Base-by-base conservation (phyloP, 2,113 vertebrate species). In the Bucco capensis region DNA sequence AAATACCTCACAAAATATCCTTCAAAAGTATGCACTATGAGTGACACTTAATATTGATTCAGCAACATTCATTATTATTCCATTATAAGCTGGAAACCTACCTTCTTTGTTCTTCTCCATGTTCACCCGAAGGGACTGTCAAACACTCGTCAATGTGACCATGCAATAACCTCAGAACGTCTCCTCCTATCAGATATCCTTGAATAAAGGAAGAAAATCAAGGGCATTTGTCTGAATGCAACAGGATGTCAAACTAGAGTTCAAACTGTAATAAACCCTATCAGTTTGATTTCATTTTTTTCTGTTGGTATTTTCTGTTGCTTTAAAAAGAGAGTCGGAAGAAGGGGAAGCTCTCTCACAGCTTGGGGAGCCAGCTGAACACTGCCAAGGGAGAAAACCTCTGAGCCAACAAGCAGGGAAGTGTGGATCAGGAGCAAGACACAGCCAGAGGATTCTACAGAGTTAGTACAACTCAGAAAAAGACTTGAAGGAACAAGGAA, bases 141-240 rank as follows among this genome's bases (percentile, higher is more conserved):
- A 99, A 97, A 95, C 99, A 99, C 90, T 99, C 99, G 4, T 99
- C 99, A 98, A 99, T 99, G 93, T 99, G 99, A 78, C 99, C 99
- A 0, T 99, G 99, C 78, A 99, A 97, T 87, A 99, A 95, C 60
- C 99, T 97, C 83, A 99, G 96, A 87, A 99, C 99, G 58, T 99
- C 99, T 6, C 99, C 99, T 69, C 99, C 99, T 76, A 99, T 99
- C 81, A 99, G 96, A 91, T 98, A 99, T 47, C 99, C 99, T 99
- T 93, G 9, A 96, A 95, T 56, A 64, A 89, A 92, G 7, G 12
- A 5, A 91, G 38, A 86, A 91, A 93, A 81, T 30, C 0, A 3
- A 76, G 17, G 58, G 38, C 18, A 58, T 54, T 67, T 85, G 9
- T 93, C 65, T 81, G 53, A 92, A 72, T 0, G 0, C 5, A 70